Evolutionary conservation across 2,888 invertebrate genomes (phyloP), one percentile per base, ranked within the genome.

Genomic region (Cryptus viduatorius): DNA sequence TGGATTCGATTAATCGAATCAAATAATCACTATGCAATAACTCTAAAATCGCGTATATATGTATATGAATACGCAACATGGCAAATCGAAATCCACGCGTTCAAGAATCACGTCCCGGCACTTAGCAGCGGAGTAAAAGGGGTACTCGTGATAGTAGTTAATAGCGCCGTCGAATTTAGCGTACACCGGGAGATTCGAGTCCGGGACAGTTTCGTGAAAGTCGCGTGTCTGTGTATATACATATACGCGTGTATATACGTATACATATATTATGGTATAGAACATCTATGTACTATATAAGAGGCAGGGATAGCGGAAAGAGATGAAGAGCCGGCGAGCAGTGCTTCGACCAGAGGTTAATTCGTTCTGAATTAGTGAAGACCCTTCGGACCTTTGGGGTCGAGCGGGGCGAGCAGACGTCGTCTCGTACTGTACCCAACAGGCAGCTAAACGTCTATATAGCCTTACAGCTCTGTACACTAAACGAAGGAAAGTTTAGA

Each of bases 281-380:
- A 29, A 4, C 29, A 53, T 19, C 19, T 65, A 29, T 16, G 44
- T 53, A 10, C 12, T 7, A 69, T 56, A 29, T 50, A 73, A 59
- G 29, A 29, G 87, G 85, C 59, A 59, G 84, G 71, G 72, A 64
- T 61, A 83, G 87, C 82, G 88, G 85, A 86, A 85, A 79, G 86
- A 86, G 87, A 87, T 83, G 85, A 86, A 73, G 86, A 87, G 79
- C 71, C 80, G 69, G 79, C 71, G 72, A 83, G 79, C 83, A 31
- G 68, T 68, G 65, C 67, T 59, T 72, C 61, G 59, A 82, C 59
- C 78, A 53, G 73, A 86, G 88, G 87, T 89, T 89, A 89, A 89
- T 88, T 89, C 82, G 83, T 73, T 80, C 85, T 76, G 78, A 88
- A 89, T 88, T 89, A 88, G 86, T 86, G 83, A 72, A 80, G 87